These are phyloP conservation scores for Xiphophorus hellerii DNA, from an alignment of 2,113 vertebrate genomes.

Conservation along the genomic window DNA sequence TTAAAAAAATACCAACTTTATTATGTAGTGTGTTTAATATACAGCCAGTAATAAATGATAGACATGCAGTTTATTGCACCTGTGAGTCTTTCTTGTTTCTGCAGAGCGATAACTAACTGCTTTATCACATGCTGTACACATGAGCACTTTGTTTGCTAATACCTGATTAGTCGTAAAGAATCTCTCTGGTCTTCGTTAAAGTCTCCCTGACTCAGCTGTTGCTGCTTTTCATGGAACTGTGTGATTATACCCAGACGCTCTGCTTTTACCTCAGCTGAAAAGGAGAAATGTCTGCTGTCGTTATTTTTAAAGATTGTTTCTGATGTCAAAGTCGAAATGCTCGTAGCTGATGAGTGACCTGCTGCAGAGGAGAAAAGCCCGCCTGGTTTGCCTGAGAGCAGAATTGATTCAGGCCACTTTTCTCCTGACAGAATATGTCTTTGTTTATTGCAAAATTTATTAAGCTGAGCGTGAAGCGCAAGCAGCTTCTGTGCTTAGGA, in stretches of 20 bases:
- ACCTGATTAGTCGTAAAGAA: not conserved
- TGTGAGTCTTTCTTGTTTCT: too few species aligned
- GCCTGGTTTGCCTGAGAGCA: conserved; percentile 3
- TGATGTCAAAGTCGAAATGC: conserved; percentile 46
- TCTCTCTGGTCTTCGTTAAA: not conserved
- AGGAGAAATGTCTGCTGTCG: conserved; percentile 21
- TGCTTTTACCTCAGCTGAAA: conserved; percentile 17
- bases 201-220: conserved; percentile 30
- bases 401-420: conserved; percentile 50
- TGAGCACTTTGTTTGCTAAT: not conserved
- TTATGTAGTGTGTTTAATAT: too few species aligned
- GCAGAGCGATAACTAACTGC: too few species aligned
- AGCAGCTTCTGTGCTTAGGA: conserved; percentile 47
- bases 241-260: conserved; percentile 43
- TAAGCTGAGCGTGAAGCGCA: conserved; percentile 58
- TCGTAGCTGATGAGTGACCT: conserved; percentile 29
- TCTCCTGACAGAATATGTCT: conserved; percentile 45
- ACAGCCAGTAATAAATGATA: too few species aligned
- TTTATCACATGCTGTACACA: too few species aligned
- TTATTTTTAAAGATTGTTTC: conserved; percentile 39
- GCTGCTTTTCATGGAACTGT: conserved; percentile 52
- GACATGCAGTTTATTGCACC: too few species aligned
- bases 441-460: conserved; percentile 58
- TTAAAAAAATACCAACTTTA: too few species aligned
- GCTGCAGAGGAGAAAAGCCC: conserved; percentile 20